Evolutionary conservation across 2,113 vertebrate genomes (phyloP).

Genomic region (Leucoraja erinaceus): DNA sequence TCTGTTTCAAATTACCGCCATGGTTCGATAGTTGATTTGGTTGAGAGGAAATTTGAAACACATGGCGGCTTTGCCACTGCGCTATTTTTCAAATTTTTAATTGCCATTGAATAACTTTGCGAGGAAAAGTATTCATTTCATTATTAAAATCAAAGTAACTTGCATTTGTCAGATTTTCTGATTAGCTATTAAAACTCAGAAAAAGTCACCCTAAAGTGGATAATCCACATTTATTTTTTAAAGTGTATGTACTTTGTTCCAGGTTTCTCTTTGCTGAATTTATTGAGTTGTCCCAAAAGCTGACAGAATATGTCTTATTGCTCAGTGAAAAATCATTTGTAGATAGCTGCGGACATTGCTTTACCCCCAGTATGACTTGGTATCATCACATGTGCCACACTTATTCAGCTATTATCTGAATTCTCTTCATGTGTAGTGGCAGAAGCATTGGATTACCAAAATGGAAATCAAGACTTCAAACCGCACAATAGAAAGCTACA

Average conservation of each 20-base stretch:
- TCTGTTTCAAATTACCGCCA: conserved; percentile 20
- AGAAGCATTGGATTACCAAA: not conserved
- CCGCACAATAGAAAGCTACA: not conserved
- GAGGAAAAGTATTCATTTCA: not conserved
- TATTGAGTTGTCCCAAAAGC: not conserved
- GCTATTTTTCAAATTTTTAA: conserved; percentile 33
- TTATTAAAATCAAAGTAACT: conserved; percentile 27
- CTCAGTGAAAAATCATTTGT: not conserved
- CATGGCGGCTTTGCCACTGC: conserved; percentile 20
- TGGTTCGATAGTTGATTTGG: conserved; percentile 25
- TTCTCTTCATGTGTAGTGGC: not conserved
- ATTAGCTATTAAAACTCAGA: not conserved
- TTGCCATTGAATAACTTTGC: conserved; percentile 9
- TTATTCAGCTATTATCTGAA: not conserved
- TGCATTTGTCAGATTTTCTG: conserved; percentile 4
- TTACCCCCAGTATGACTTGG: too few relatives aligned
- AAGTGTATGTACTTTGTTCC: not conserved
- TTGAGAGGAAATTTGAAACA: conserved; percentile 33
- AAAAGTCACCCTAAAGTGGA: not conserved
- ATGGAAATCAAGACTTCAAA: not conserved
- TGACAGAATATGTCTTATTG: not conserved
- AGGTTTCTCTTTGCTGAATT: not conserved
- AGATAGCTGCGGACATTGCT: not conserved
- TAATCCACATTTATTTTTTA: not conserved
- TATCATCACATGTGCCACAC: not conserved